A percentile compares a stretch with the other conserved stretches of the same genome.
Evolutionary conservation across 2,797 vertebrate species (phyloP).

Genomic region (Alauda arvensis): DNA sequence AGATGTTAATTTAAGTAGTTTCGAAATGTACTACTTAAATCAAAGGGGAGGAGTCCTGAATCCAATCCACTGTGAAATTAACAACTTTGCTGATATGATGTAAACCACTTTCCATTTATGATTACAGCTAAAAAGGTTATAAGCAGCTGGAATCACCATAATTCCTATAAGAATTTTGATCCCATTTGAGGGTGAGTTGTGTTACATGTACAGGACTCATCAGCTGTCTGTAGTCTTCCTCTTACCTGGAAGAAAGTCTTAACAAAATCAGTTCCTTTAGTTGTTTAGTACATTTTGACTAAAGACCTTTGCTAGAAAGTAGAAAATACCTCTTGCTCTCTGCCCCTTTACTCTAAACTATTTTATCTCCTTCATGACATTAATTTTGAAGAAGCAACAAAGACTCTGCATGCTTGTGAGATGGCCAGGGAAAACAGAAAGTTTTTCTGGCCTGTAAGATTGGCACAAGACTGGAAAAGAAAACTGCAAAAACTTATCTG

Average conservation of each 20-base stretch:
- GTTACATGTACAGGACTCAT: neutral
- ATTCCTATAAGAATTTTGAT: conserved; percentile 8
- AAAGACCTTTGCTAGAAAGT: neutral
- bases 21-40: conserved; percentile 7
- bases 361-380: neutral
- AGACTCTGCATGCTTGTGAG: neutral
- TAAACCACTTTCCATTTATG: neutral
- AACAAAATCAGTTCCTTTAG: neutral
- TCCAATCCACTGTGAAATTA: neutral
- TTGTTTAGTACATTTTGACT: neutral
- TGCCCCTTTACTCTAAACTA: neutral
- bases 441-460: neutral
- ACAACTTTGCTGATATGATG: neutral
- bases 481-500: conserved; percentile 13
- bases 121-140: neutral
- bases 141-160: neutral
- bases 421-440: neutral
- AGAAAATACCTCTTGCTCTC: neutral
- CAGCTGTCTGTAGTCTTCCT: neutral
- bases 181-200: neutral
- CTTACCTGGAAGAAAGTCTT: neutral
- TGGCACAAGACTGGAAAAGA: neutral
- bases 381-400: neutral
- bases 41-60: neutral
- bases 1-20: neutral